Conservation (phyloP, 2,888 invertebrate genomes). For the Synergus japonicus region DNA sequence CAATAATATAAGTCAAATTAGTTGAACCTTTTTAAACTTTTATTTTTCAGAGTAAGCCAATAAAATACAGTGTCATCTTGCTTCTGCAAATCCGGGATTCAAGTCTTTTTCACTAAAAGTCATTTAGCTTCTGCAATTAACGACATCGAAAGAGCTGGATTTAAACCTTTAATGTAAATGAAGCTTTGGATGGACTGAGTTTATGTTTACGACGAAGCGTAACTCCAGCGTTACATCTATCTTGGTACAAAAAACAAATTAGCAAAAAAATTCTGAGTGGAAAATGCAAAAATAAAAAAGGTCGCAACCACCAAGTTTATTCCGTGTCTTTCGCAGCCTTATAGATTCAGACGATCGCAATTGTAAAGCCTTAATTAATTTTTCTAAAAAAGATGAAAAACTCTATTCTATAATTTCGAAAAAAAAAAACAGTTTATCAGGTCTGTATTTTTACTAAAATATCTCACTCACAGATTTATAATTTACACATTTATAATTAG, state of each 20-base stretch:
- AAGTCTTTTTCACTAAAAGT: not conserved
- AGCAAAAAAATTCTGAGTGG: slow-evolving; percentile 13
- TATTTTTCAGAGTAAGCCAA: not conserved
- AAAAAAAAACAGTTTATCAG: no score
- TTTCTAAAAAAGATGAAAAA: no score
- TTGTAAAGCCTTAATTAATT: no score
- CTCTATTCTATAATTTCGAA: no score
- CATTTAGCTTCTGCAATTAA: not conserved
- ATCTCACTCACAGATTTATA: no score
- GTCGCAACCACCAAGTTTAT: slow-evolving; percentile 3
- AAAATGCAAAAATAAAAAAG: slow-evolving; percentile 14
- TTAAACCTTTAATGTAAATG: not conserved
- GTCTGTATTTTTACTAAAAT: no score
- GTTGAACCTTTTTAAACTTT: no score
- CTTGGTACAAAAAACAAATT: not conserved
- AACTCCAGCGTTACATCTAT: not conserved
- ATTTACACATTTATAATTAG: not conserved
- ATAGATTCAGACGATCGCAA: not conserved
- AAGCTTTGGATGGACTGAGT: not conserved
- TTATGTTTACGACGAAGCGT: slow-evolving; percentile 16
- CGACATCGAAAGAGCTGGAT: not conserved
- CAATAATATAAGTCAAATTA: no score
- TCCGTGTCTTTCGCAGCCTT: not conserved
- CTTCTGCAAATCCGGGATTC: not conserved
- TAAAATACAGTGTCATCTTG: not conserved